Conservation (phyloP, 2,113 vertebrate genomes). For the Cariama cristata region DNA sequence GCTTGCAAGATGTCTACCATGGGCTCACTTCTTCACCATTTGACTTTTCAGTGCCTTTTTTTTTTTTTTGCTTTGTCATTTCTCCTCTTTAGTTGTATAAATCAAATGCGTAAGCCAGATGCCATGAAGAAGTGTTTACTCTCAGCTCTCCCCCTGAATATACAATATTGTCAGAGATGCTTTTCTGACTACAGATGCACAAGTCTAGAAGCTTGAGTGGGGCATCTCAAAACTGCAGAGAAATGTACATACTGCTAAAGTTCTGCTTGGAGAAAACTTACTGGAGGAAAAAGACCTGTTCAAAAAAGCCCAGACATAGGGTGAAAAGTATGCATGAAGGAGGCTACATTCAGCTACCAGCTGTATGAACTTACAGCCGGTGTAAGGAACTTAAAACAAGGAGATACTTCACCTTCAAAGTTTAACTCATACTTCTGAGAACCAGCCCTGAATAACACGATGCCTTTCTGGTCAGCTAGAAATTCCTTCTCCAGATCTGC, state of each 20-base stretch:
- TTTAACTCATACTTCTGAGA: conserved; percentile 74
- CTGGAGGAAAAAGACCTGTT: not conserved
- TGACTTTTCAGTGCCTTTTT: not conserved
- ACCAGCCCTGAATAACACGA: conserved; percentile 76
- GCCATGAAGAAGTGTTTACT: not conserved
- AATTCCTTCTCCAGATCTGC: conserved; percentile 75
- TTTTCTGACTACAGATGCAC: not conserved
- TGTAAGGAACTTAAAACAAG: not conserved
- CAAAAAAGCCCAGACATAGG: not conserved
- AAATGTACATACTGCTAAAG: not conserved
- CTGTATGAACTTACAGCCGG: not conserved
- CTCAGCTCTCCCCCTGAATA: not conserved
- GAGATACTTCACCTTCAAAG: conserved; percentile 77
- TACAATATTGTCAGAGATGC: not conserved
- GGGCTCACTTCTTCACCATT: not conserved
- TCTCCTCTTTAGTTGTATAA: not conserved
- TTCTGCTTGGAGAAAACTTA: not conserved
- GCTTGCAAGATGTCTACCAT: not conserved
- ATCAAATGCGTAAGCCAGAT: not conserved
- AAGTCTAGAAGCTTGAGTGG: not conserved
- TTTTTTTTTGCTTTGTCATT: not conserved
- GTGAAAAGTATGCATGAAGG: not conserved
- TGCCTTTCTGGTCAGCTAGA: conserved; percentile 31
- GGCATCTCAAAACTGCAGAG: not conserved
- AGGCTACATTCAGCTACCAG: not conserved